These are phyloP conservation scores for Chauna torquata DNA, from an alignment of 2,113 vertebrate genomes.

Conservation along the genomic window DNA sequence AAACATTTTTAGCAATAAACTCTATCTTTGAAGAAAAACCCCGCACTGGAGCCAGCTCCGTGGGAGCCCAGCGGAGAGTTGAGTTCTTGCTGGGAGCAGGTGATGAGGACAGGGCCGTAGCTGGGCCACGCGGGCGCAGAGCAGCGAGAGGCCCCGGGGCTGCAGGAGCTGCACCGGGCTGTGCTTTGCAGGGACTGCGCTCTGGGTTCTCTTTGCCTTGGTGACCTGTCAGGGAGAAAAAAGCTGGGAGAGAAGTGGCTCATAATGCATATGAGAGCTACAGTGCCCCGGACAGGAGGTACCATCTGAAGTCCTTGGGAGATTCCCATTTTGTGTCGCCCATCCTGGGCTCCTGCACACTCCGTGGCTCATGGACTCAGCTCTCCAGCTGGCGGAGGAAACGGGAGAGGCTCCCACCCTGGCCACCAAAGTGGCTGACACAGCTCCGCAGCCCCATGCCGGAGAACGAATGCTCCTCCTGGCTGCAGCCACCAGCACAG, in stretches of 20 bases:
- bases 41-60: background rate
- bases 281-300: background rate
- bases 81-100: background rate
- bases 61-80: background rate
- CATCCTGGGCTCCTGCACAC: background rate
- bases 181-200: rapidly evolving
- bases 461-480: background rate
- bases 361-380: background rate
- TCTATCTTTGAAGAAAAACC: conserved; percentile 82
- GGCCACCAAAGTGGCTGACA: conserved; percentile 11
- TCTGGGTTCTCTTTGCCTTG: background rate
- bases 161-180: background rate
- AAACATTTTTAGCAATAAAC: conserved; percentile 91
- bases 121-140: background rate
- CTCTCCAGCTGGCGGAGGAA: conserved; percentile 11
- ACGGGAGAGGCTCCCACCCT: background rate
- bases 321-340: background rate
- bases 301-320: background rate
- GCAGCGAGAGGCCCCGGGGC: background rate
- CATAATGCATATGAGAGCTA: rapidly evolving
- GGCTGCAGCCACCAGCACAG: background rate
- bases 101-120: conserved; percentile 5
- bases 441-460: background rate
- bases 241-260: background rate
- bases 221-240: background rate